These are phyloP conservation scores for Dermatophagoides farinae DNA, from an alignment of 1,140 invertebrate species.

Conservation along the genomic window DNA sequence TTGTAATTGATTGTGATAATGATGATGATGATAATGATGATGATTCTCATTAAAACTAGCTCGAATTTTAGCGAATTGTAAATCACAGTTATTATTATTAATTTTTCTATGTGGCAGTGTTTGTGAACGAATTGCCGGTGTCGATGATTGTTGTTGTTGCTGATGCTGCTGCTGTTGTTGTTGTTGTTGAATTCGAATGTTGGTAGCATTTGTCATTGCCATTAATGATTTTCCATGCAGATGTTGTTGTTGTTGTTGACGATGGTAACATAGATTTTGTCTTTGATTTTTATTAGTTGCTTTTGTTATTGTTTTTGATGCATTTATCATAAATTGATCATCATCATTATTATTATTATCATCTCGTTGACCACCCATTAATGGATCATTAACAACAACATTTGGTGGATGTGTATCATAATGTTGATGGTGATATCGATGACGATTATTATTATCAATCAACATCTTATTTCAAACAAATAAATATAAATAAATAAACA, in stretches of 20 bases:
- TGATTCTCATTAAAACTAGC: not conserved
- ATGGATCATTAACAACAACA: not conserved
- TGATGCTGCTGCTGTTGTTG: not conserved
- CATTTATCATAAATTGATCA: not conserved
- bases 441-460: too few relatives aligned
- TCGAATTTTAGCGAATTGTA: not conserved
- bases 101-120: slow-evolving; percentile 8
- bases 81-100: not conserved
- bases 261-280: too few relatives aligned
- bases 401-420: too few relatives aligned
- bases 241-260: not conserved
- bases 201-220: not conserved
- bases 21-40: not conserved
- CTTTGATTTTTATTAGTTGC: too few relatives aligned
- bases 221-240: not conserved
- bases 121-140: not conserved
- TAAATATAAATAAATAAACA: not conserved
- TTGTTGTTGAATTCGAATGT: not conserved
- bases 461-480: not conserved
- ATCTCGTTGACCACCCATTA: not conserved
- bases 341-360: too few relatives aligned
- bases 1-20: not conserved
- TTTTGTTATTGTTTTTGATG: not conserved
- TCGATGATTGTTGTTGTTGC: too few relatives aligned
- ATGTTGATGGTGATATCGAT: too few relatives aligned